Base-by-base conservation (phyloP, 2,888 invertebrate genomes). In the Pegoplata infirma region DNA sequence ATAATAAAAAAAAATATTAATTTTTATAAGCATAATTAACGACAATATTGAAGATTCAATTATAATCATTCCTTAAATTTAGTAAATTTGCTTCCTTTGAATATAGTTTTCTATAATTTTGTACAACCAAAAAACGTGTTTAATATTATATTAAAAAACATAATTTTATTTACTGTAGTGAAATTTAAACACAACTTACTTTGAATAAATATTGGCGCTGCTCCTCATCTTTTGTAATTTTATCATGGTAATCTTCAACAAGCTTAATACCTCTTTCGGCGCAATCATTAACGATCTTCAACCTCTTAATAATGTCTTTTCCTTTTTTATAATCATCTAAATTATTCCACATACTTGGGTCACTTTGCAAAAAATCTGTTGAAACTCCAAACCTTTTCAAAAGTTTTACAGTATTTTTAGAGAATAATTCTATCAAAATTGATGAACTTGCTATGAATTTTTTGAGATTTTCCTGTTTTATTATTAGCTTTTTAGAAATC, bases 241-340 rank as follows among this genome's bases (percentile, higher is more conserved):
- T 63, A 10, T 21, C 49, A 19, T 63, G 63, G n/a, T 63, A 63
- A 19, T 63, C 32, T 14, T 63, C n/a, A 32, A 63, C 14, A n/a
- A 63, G 51, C 10, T 63, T 63, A 51, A 63, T 63, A 14, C 32
- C 49, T 36, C 51, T 17, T 51, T 63, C 63, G 19, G 63, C 63
- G 5, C 23, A 12, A 12, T 51, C 49, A 51, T 51, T 21, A 5
- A 51, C 25, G 14, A 53, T 28, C n/a, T 28, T 28, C 7, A 51
- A 23, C 1, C n/a, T 53, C 25, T n/a, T 1, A 53, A 53, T 28
- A 5, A 25, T 53, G 3, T 53, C 3, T 7, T 53, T 53, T 14
- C 53, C 28, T 28, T 28, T 12, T 28, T 25, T 28, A 28, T 14
- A 53, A 3, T 53, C 53, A 1, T 14, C 14, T 2, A 5, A 7